Evolutionary conservation across 2,888 invertebrate species (phyloP).

Genomic region (Nemotelus nigrinus): DNA sequence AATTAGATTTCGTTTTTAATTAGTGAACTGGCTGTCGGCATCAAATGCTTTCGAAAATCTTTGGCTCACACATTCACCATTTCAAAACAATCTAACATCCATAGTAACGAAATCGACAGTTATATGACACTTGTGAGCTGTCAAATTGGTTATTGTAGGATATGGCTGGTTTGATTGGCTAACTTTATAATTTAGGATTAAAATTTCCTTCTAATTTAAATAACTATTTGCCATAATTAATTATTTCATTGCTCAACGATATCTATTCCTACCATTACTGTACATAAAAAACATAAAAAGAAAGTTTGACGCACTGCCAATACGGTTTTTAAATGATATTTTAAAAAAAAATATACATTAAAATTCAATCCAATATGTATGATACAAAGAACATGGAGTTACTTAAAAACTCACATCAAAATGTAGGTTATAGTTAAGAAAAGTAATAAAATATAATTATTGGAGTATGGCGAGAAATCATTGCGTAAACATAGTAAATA

Average conservation of each 20-base stretch:
- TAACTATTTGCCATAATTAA: background rate
- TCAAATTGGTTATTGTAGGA: no score
- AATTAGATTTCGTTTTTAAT: no score
- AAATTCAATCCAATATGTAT: slow-evolving; percentile 33
- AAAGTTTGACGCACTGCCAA: slow-evolving; percentile 56
- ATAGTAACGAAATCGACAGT: no score
- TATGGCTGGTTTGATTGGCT: no score
- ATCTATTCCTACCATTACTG: slow-evolving; percentile 12
- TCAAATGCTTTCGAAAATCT: no score
- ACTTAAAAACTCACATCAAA: slow-evolving; percentile 29
- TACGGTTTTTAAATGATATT: slow-evolving; percentile 54
- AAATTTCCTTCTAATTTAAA: background rate
- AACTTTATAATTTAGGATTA: background rate
- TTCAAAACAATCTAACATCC: no score
- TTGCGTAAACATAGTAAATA: no score
- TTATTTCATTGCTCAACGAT: background rate
- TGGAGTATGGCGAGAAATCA: background rate
- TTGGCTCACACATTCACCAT: no score
- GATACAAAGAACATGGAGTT: slow-evolving; percentile 26
- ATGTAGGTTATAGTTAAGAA: slow-evolving; percentile 15
- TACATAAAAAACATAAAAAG: slow-evolving; percentile 24
- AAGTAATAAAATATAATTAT: slow-evolving; percentile 6
- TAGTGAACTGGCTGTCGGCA: no score
- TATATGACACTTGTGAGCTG: no score
- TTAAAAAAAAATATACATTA: slow-evolving; percentile 11